A percentile compares a stretch with the other conserved stretches of the same genome.
Evolutionary conservation across 2,888 invertebrate species (phyloP).

Genomic region (Yponomeuta evonymella): DNA sequence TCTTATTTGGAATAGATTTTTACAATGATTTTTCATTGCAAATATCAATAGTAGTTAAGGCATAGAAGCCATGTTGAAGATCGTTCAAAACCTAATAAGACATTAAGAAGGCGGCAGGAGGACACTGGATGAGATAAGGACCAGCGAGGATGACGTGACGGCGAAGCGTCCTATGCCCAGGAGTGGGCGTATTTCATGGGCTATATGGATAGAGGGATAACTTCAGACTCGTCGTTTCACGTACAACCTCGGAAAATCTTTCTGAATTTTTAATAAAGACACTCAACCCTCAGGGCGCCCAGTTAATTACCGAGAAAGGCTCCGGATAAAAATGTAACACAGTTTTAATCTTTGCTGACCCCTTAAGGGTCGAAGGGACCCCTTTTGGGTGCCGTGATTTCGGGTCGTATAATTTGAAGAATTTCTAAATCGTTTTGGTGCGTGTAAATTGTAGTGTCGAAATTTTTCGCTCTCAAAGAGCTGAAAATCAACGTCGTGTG

Average conservation of each 20-base stretch:
- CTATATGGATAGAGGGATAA: background rate
- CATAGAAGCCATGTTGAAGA: too few relatives aligned
- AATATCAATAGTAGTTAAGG: too few relatives aligned
- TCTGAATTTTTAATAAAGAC: slow-evolving; percentile 16
- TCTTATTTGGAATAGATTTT: too few relatives aligned
- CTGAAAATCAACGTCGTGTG: too few relatives aligned
- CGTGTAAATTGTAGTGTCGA: too few relatives aligned
- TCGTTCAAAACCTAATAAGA: too few relatives aligned
- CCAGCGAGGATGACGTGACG: too few relatives aligned
- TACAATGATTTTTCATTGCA: too few relatives aligned
- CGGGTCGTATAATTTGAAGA: background rate
- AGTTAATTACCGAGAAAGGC: slow-evolving; percentile 13
- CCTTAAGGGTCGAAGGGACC: background rate
- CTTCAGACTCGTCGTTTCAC: background rate
- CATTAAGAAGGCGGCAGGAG: too few relatives aligned
- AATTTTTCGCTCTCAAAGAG: too few relatives aligned
- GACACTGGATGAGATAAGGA: too few relatives aligned
- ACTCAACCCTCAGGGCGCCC: slow-evolving; percentile 8
- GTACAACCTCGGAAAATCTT: slow-evolving; percentile 6
- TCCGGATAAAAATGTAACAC: slow-evolving; percentile 11
- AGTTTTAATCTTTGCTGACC: slow-evolving; percentile 7
- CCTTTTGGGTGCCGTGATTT: background rate
- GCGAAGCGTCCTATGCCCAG: background rate
- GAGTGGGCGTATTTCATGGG: background rate
- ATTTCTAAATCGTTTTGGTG: background rate